These are phyloP conservation scores for Sphaerophoria rueppellii DNA, from an alignment of 2,888 invertebrate genomes.

Conservation along the genomic window DNA sequence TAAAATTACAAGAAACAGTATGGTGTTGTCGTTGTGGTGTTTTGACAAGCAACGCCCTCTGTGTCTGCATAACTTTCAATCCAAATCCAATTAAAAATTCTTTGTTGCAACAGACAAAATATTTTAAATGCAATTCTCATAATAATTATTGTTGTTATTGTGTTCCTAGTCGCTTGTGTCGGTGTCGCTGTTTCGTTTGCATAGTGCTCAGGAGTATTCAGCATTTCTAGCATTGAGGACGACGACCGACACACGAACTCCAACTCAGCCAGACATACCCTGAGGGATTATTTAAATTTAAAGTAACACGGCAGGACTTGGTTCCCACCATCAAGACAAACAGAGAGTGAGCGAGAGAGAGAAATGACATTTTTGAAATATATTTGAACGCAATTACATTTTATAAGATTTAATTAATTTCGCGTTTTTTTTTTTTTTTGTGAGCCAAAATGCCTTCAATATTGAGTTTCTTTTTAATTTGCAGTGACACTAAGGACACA, in stretches of 20 bases:
- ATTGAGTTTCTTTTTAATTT: constrained; percentile 22
- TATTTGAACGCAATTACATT: constrained; percentile 46
- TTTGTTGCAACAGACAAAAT: constrained; percentile 49
- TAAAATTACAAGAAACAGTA: constrained; percentile 46
- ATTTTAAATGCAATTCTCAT: constrained; percentile 42
- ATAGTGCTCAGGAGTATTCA: not conserved
- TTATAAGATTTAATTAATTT: constrained; percentile 19
- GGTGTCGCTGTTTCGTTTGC: not conserved
- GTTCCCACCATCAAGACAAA: constrained; percentile 11
- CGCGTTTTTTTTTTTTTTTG: not conserved
- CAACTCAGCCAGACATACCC: not conserved
- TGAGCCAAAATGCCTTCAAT: constrained; percentile 1
- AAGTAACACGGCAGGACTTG: constrained; percentile 40
- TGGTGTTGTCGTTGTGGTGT: not conserved
- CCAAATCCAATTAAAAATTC: constrained; percentile 65
- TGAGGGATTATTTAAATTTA: constrained; percentile 33
- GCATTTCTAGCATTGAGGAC: not conserved
- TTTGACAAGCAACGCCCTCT: not conserved
- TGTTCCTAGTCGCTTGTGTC: not conserved
- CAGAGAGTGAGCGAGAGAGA: not conserved
- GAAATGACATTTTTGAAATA: constrained; percentile 5
- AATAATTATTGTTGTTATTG: constrained; percentile 14
- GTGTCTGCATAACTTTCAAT: constrained; percentile 25
- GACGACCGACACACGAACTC: not conserved
- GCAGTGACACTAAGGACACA: constrained; percentile 79